phyloP scores from a whole-genome alignment of 2,888 invertebrate species.

The Cephus pulcher region DNA sequence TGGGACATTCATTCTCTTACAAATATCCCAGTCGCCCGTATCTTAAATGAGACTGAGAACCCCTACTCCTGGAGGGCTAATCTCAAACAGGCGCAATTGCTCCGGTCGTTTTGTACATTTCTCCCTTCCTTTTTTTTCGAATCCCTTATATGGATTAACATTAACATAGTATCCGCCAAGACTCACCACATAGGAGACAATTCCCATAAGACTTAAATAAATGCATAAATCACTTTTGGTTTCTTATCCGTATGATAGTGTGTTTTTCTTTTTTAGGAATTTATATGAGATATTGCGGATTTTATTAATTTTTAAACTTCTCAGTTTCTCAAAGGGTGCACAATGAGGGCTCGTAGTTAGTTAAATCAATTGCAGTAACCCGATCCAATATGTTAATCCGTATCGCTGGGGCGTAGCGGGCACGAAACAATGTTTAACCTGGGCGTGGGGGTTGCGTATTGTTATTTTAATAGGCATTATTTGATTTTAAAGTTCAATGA shows the following conservation, averaged over 20 bases:
- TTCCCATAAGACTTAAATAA: neutral
- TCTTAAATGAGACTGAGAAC: slow-evolving; percentile 37
- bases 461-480: slow-evolving; percentile 67
- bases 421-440: slow-evolving; percentile 65
- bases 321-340: neutral
- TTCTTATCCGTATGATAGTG: neutral
- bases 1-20: slow-evolving; percentile 43
- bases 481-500: slow-evolving; percentile 66
- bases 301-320: neutral
- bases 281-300: neutral
- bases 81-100: slow-evolving; percentile 8
- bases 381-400: slow-evolving; percentile 65
- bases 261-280: neutral
- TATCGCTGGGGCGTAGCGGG: slow-evolving; percentile 40
- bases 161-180: neutral
- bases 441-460: slow-evolving; percentile 56
- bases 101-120: neutral
- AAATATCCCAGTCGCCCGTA: slow-evolving; percentile 42
- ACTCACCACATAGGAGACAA: neutral
- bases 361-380: slow-evolving; percentile 65
- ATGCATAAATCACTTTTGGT: neutral
- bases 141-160: neutral
- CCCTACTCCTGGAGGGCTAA: slow-evolving; percentile 18
- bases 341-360: slow-evolving; percentile 9
- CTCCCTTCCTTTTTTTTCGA: neutral